Evolutionary conservation across 2,888 invertebrate genomes (phyloP).

Genomic region (Lypha dubia): DNA sequence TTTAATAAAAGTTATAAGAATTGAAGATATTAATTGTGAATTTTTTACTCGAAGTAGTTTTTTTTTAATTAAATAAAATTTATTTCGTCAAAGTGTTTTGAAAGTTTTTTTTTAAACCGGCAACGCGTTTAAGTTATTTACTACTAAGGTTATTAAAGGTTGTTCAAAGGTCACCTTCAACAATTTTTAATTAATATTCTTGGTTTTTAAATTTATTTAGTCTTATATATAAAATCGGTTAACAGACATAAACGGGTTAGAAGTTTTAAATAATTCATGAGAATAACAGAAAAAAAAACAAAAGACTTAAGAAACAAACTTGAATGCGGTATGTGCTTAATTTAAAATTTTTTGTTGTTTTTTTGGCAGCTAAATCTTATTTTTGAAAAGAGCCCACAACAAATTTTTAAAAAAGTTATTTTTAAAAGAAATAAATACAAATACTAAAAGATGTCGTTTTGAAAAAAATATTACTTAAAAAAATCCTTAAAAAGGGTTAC

Average conservation of each 20-base stretch:
- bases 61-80: no score
- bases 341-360: neutral
- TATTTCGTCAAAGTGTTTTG: neutral
- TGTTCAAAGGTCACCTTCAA: neutral
- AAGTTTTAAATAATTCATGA: conserved; percentile 7
- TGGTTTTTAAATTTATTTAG: neutral
- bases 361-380: neutral
- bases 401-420: neutral
- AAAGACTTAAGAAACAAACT: neutral
- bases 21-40: neutral
- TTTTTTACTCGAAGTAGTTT: no score
- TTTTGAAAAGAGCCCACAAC: neutral
- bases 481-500: no score
- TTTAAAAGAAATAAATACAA: neutral
- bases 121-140: neutral
- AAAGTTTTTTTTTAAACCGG: neutral
- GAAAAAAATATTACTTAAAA: no score
- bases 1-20: neutral
- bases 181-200: neutral
- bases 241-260: neutral
- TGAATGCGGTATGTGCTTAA: neutral
- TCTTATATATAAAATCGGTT: neutral
- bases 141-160: neutral
- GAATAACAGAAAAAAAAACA: neutral
- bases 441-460: no score